Base-by-base conservation (phyloP, 1,140 invertebrate species). In the Chionoecetes opilio region DNA sequence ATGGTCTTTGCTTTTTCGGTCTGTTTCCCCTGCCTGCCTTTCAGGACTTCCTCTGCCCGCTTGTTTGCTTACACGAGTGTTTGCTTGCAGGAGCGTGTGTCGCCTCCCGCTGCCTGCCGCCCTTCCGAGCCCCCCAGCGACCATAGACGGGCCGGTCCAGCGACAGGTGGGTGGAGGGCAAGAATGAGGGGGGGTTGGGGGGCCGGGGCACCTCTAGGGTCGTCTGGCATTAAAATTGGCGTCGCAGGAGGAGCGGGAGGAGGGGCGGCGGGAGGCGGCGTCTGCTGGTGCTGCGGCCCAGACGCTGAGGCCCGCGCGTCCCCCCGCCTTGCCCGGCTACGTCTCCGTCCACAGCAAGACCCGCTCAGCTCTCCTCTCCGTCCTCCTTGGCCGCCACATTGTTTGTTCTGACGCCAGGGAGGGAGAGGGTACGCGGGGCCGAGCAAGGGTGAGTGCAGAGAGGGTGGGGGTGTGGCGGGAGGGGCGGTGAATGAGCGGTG, bases 201-300 rank as follows among this genome's bases (percentile, higher is more conserved):
- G 63, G 63, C 63, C 26, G 63, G 63, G 63, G 63, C 63, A 75
- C 63, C 63, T 75, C 63, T 75, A 75, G 63, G 63, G 63, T 75
- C 63, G 63, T 75, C 63, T 75, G 63, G 63, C 63, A 75, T 75
- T 75, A 75, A 75, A 75, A 75, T 75, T 75, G 63, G 63, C 63
- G 63, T 75, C 63, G 63, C 63, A 75, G 63, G 63, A 75, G 63
- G 63, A 75, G 63, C 63, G 63, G 63, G 63, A 75, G 63, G 63
- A 75, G 63, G 63, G 63, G 63, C 63, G 63, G 63, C 63, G 63
- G 63, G 63, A n/a, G 63, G 63, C 63, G 63, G 63, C 63, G 63
- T 75, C 63, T 75, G 63, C 63, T 75, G 63, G 63, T 75, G 63
- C 63, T 75, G 63, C 63, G 26, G 63, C 63, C 63, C 63, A 75